A percentile compares a stretch with the other conserved stretches of the same genome.
These are phyloP conservation scores for Agrochola macilenta DNA, from an alignment of 2,888 invertebrate genomes.

Conservation along the genomic window DNA sequence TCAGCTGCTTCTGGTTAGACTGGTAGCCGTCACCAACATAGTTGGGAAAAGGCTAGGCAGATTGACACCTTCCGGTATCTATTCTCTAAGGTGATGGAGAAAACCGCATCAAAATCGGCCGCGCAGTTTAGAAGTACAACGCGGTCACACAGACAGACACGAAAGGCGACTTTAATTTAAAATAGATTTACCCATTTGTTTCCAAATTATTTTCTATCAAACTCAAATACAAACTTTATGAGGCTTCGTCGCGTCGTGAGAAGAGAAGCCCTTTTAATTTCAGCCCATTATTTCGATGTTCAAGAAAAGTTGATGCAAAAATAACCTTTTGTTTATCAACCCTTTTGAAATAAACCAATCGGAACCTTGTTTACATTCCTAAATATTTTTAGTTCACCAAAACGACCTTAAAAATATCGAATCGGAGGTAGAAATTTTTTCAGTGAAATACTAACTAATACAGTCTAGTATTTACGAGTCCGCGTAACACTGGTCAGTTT, in stretches of 20 bases:
- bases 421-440: not conserved
- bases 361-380: not conserved
- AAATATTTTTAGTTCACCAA: not conserved
- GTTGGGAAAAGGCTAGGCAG: too few relatives aligned
- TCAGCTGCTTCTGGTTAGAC: too few relatives aligned
- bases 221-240: not conserved
- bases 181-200: not conserved
- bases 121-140: not conserved
- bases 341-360: constrained; percentile 6
- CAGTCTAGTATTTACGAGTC: not conserved
- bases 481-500: too few relatives aligned
- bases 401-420: not conserved
- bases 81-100: not conserved
- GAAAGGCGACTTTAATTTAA: not conserved
- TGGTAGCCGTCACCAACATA: too few relatives aligned
- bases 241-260: not conserved
- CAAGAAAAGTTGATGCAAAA: not conserved
- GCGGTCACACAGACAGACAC: not conserved
- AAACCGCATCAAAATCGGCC: not conserved
- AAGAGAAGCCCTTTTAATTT: not conserved
- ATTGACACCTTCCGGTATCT: not conserved
- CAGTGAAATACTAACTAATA: not conserved
- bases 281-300: too few relatives aligned
- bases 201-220: not conserved
- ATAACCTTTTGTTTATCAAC: too few relatives aligned